A percentile compares a stretch with the other conserved stretches of the same genome.
Evolutionary conservation across 1,140 invertebrate species (phyloP).

Genomic region (Ditylenchus dipsaci): DNA sequence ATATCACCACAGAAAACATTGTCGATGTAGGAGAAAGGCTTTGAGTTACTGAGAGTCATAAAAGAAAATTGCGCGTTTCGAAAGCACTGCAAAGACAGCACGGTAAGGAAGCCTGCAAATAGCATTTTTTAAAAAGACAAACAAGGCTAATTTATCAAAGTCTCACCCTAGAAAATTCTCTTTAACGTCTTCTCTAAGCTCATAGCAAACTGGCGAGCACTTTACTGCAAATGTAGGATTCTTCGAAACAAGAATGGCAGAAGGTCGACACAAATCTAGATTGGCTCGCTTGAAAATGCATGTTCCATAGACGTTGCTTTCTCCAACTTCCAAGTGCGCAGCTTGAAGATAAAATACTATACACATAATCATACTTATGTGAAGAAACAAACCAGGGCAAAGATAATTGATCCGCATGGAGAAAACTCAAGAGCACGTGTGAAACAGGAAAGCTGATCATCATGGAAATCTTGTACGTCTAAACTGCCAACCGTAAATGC

Average conservation of each 20-base stretch:
- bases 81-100: conserved; percentile 42
- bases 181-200: conserved; percentile 23
- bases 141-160: background rate
- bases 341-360: conserved; percentile 23
- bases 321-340: conserved; percentile 37
- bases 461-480: conserved; percentile 50
- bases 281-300: conserved; percentile 41
- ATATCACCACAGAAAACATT: conserved; percentile 42
- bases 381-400: conserved; percentile 38
- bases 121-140: too few species aligned
- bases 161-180: conserved; percentile 32
- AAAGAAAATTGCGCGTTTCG: conserved; percentile 36
- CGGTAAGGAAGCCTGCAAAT: conserved; percentile 39
- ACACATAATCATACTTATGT: background rate
- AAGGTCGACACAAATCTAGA: conserved; percentile 35
- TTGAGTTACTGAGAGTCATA: conserved; percentile 40
- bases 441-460: conserved; percentile 38
- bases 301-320: conserved; percentile 38
- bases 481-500: conserved; percentile 9
- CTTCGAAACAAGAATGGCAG: conserved; percentile 22
- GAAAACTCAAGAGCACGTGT: conserved; percentile 37
- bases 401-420: conserved; percentile 38
- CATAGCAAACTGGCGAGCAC: conserved; percentile 36
- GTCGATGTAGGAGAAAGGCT: conserved; percentile 35
- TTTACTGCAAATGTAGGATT: conserved; percentile 37